Percentiles rank a stretch among this genome's conserved stretches.
These are phyloP conservation scores for Antheraea pernyi DNA, from an alignment of 1,140 invertebrate species.

Conservation along the genomic window DNA sequence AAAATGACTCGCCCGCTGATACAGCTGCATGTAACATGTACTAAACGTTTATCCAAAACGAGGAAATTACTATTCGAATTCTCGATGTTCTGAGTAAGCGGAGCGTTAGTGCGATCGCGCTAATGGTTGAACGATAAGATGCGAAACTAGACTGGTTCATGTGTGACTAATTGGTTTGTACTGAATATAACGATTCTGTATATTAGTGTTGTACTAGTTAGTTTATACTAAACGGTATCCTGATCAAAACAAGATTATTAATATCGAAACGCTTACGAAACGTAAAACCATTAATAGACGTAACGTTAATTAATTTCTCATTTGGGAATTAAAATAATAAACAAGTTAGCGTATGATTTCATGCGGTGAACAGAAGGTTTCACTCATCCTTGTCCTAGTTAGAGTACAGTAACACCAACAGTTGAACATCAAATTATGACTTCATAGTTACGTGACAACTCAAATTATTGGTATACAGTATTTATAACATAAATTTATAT, in stretches of 20 bases:
- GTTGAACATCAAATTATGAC: constrained; percentile 43
- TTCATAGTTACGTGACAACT: constrained; percentile 15
- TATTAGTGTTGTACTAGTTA: neutral
- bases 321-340: constrained; percentile 25
- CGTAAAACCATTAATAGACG: neutral
- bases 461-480: neutral
- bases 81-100: constrained; percentile 36
- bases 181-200: neutral
- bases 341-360: constrained; percentile 25
- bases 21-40: constrained; percentile 42
- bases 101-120: constrained; percentile 32
- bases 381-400: constrained; percentile 51
- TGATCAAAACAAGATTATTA: constrained; percentile 1
- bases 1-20: constrained; percentile 55
- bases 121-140: constrained; percentile 29
- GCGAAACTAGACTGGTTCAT: constrained; percentile 14
- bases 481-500: neutral
- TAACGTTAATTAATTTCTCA: constrained; percentile 2
- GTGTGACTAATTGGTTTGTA: neutral
- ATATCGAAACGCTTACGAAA: neutral
- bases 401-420: constrained; percentile 53
- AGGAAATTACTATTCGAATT: constrained; percentile 35
- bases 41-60: constrained; percentile 44
- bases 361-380: constrained; percentile 33
- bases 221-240: constrained; percentile 5